Percentiles rank a stretch among this genome's conserved stretches.
phyloP scores from a whole-genome alignment of 2,113 vertebrate genomes.

The Hystrix brachyura region DNA sequence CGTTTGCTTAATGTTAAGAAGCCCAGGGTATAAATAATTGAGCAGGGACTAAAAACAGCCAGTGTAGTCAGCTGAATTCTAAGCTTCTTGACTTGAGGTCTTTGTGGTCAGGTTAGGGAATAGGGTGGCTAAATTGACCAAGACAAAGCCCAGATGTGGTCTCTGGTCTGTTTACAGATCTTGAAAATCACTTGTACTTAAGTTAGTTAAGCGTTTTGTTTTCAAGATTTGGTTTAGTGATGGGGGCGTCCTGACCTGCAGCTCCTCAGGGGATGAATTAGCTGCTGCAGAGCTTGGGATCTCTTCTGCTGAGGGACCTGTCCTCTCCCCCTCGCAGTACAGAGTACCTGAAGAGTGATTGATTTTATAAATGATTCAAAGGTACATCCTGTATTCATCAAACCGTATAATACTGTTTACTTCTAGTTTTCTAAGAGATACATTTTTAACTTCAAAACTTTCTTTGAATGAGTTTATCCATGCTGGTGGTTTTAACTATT shows the following conservation, averaged over 20 bases:
- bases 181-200: constrained; percentile 22
- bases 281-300: not conserved
- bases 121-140: not conserved
- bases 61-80: constrained; percentile 32
- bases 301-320: not conserved
- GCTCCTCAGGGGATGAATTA: not conserved
- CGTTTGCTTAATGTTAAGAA: constrained; percentile 61
- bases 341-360: not conserved
- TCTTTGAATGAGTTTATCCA: not conserved
- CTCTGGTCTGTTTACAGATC: not conserved
- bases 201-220: not conserved
- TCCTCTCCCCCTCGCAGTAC: no score
- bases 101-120: not conserved
- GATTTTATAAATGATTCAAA: not conserved
- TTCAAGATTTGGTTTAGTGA: not conserved
- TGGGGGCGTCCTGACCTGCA: not conserved
- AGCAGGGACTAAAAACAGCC: constrained; percentile 7
- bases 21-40: constrained; percentile 63
- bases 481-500: not conserved
- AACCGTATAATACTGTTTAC: not conserved
- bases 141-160: not conserved
- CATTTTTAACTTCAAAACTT: not conserved
- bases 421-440: not conserved
- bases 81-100: constrained; percentile 4
- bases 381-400: not conserved